These are phyloP conservation scores for Crossocerus cetratus DNA, from an alignment of 2,888 invertebrate species.

Conservation along the genomic window DNA sequence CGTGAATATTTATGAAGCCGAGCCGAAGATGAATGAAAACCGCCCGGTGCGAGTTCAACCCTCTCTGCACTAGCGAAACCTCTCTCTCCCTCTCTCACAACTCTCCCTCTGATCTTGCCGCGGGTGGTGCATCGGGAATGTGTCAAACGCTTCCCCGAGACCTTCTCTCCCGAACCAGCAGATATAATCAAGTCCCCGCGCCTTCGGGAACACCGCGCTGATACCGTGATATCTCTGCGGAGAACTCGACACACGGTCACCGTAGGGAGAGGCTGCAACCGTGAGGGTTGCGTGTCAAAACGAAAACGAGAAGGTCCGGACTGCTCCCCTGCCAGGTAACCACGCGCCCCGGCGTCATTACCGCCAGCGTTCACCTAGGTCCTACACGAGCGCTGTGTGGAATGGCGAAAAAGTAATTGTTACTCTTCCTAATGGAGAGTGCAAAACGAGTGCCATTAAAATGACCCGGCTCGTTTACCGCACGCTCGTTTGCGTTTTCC, in stretches of 20 bases:
- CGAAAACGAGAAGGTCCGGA: too few relatives aligned
- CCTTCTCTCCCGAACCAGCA: conserved; percentile 36
- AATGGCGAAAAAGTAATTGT: too few relatives aligned
- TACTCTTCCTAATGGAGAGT: background rate
- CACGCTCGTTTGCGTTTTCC: background rate
- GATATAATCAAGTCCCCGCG: conserved; percentile 27
- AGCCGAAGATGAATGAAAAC: conserved; percentile 42
- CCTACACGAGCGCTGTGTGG: too few relatives aligned
- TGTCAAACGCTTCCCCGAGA: conserved; percentile 37
- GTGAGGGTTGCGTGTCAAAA: too few relatives aligned
- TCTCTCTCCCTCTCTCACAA: background rate
- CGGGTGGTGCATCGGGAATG: conserved; percentile 35
- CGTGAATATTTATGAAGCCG: conserved; percentile 56
- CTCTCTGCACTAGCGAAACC: conserved; percentile 5
- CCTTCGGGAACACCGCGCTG: conserved; percentile 17
- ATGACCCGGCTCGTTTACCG: background rate
- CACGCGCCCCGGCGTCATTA: too few relatives aligned
- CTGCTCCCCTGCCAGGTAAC: too few relatives aligned
- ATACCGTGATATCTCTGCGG: too few relatives aligned
- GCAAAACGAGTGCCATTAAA: background rate
- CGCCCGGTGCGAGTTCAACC: conserved; percentile 17
- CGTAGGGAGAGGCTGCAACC: too few relatives aligned
- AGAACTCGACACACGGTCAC: too few relatives aligned
- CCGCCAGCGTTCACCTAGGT: too few relatives aligned
- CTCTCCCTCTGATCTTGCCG: conserved; percentile 18